phyloP scores from a whole-genome alignment of 2,888 invertebrate species.

The Agrochola lota region DNA sequence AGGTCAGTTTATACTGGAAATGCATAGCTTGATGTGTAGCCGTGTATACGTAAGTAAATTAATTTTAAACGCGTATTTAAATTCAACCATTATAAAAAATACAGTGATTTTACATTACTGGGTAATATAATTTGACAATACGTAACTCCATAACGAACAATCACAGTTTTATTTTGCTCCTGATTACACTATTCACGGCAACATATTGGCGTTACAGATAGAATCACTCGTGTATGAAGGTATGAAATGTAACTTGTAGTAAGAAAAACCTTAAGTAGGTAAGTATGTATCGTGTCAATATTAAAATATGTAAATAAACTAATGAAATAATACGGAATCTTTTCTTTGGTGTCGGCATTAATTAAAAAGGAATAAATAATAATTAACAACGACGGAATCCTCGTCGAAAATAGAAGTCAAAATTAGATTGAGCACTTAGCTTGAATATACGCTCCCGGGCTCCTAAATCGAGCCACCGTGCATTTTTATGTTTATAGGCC shows the following conservation, averaged over 20 bases:
- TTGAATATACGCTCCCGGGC: not conserved
- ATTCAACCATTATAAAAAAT: not conserved
- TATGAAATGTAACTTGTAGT: slow-evolving; percentile 26
- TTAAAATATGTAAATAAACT: not conserved
- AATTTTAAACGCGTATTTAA: not conserved
- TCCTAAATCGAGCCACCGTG: no score
- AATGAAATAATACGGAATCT: not conserved
- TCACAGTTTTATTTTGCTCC: slow-evolving; percentile 11
- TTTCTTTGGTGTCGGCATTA: not conserved
- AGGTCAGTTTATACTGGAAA: no score
- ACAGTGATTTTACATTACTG: not conserved
- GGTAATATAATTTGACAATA: not conserved
- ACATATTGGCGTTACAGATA: slow-evolving; percentile 49
- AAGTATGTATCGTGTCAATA: not conserved
- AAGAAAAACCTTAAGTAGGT: not conserved
- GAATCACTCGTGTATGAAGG: slow-evolving; percentile 40
- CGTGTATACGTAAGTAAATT: no score
- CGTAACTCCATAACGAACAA: not conserved
- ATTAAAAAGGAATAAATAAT: not conserved
- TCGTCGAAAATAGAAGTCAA: not conserved
- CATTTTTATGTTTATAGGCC: no score
- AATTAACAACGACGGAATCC: not conserved
- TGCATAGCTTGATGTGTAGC: no score
- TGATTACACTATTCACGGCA: slow-evolving; percentile 44
- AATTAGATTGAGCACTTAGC: not conserved